Evolutionary conservation across 2,113 vertebrate species (phyloP), one percentile per base, ranked within the genome.

Genomic region (Melanostigma gelatinosum): DNA sequence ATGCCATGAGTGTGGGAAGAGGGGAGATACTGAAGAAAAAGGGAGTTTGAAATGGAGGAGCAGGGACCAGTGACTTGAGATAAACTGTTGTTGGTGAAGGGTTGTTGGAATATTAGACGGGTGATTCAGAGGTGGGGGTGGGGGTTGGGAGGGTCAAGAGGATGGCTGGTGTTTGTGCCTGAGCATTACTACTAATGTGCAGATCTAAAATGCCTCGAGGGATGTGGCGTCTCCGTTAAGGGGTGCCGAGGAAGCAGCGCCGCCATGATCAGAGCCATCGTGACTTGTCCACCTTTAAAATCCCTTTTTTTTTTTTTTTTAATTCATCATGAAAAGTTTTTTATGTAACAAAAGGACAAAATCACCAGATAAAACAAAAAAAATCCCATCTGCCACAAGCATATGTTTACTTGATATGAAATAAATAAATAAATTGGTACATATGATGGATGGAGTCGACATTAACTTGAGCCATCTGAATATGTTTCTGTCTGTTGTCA

Each of bases 101-200:
- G n/a, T 40, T 48, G n/a, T 52, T 67, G 74, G 64, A 58, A 72
- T n/a, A 60, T 38, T 58, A 77, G 72, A 73, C 57, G 79, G 77
- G 64, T 76, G 86, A 46, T 40, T 71, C 61, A 58, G 69, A 38
- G 78, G 34, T 70, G 50, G 11, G 50, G 27, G 38, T 4, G 32
- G 15, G 64, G 72, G 64, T 24, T 22, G 79, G 67, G 72, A 50
- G 82, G 74, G 69, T 78, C 27, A 58, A 57, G 67, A 70, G 72
- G 73, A 36, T 40, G 79, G 60, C 71, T 32, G 85, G 67, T 75
- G 85, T 82, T 87, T 91, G 80, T 83, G 87, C 88, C 90, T 90
- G 61, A 90, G 88, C 82, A 81, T 92, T 83, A 87, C 81, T 83
- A 87, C 82, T 93, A 93, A 94, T 88, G 89, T 88, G 90, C 90